Evolutionary conservation across 53 echinoderm and acorn worm species (phyloP).

Genomic region (Arbacia lixula): DNA sequence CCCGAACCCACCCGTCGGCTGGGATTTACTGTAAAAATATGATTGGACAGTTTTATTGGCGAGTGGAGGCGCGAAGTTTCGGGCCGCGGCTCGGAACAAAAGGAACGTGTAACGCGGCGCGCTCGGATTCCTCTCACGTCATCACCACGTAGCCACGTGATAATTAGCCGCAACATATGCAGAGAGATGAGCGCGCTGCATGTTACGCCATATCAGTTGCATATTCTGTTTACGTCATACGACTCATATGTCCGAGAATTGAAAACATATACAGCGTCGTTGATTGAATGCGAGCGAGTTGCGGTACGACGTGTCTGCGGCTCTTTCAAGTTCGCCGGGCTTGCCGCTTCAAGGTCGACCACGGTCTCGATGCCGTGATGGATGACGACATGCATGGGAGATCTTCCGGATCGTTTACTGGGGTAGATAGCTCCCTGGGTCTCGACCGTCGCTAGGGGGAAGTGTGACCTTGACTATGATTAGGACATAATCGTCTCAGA

Average conservation of each 20-base stretch:
- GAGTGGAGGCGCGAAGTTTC: neutral
- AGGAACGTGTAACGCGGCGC: neutral
- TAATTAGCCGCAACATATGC: constrained; percentile 12
- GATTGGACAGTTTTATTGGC: constrained; percentile 51
- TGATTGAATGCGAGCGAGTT: constrained; percentile 15
- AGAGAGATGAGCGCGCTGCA: neutral
- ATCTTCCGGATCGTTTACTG: constrained; percentile 19
- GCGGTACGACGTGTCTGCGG: constrained; percentile 14
- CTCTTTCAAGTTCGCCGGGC: constrained; percentile 34
- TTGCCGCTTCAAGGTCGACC: constrained; percentile 55
- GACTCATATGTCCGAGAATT: constrained; percentile 39
- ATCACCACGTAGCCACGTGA: constrained; percentile 1
- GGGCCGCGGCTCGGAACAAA: constrained; percentile 16
- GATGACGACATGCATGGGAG: constrained; percentile 35
- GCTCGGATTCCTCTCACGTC: neutral
- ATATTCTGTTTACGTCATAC: constrained; percentile 32
- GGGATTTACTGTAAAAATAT: constrained; percentile 62
- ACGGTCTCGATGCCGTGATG: constrained; percentile 19
- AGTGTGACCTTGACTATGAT: no score
- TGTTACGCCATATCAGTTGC: neutral
- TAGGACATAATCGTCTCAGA: no score
- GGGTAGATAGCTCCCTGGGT: neutral
- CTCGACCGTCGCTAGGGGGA: no score
- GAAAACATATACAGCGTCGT: constrained; percentile 43
- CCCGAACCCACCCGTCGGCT: constrained; percentile 26